Conservation (phyloP, 2,888 invertebrate species). For the Leucophenga montana region DNA sequence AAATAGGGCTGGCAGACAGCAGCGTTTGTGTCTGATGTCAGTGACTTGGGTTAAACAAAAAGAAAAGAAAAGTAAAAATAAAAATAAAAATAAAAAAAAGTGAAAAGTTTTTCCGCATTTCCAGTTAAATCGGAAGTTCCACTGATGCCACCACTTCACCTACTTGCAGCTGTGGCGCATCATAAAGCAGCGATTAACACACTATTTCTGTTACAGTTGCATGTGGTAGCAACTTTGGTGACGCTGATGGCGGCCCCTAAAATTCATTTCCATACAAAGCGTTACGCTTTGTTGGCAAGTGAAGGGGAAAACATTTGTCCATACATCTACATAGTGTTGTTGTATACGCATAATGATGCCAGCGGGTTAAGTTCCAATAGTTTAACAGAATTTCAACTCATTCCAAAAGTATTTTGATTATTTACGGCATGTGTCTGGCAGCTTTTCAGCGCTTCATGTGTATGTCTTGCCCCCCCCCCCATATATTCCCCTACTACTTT, state of each 20-base stretch:
- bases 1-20: neutral
- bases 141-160: neutral
- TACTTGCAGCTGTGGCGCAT: neutral
- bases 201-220: conserved; percentile 17
- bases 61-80: no score
- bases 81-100: neutral
- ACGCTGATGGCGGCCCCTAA: neutral
- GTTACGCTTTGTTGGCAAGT: neutral
- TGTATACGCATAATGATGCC: conserved; percentile 21
- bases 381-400: conserved; percentile 4
- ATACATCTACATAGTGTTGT: no score
- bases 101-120: conserved; percentile 18
- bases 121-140: conserved; percentile 26
- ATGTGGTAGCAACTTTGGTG: conserved; percentile 9
- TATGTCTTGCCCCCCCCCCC: no score
- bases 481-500: no score
- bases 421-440: conserved; percentile 27
- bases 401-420: neutral
- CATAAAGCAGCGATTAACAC: conserved; percentile 26
- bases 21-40: conserved; percentile 18
- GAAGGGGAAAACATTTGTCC: neutral
- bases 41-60: no score
- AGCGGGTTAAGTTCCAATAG: conserved; percentile 24
- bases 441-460: conserved; percentile 13
- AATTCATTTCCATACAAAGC: no score